A percentile compares a stretch with the other conserved stretches of the same genome.
phyloP scores from a whole-genome alignment of 2,113 vertebrate species.

The Leiothrix lutea region DNA sequence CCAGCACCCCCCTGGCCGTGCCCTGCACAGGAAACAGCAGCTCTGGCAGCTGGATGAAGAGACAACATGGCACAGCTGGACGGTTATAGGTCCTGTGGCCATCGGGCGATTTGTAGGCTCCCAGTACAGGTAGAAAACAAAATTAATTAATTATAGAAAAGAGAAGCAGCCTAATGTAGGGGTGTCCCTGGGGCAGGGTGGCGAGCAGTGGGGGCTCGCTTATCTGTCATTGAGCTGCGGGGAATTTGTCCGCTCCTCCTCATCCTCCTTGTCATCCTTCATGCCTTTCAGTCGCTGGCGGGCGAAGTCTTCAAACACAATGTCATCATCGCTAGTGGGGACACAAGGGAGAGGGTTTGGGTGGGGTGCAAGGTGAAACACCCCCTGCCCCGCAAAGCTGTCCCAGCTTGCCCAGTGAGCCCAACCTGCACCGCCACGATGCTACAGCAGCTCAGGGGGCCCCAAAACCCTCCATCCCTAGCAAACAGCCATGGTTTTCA shows the following conservation, averaged over 20 bases:
- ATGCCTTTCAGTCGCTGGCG: conserved; percentile 89
- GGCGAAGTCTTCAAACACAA: conserved; percentile 95
- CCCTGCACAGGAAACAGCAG: background rate
- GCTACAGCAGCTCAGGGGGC: background rate
- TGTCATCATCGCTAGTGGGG: conserved; percentile 87
- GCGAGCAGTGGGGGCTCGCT: background rate
- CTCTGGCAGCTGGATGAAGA: conserved; percentile 26
- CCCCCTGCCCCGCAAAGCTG: background rate
- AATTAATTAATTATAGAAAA: conserved; percentile 46
- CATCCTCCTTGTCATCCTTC: conserved; percentile 89
- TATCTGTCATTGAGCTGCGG: conserved; percentile 86
- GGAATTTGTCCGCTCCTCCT: conserved; percentile 85
- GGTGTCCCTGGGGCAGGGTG: background rate
- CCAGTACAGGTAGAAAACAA: conserved; percentile 60
- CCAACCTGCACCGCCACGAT: fast-evolving
- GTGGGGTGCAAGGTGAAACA: background rate
- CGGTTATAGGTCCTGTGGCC: conserved; percentile 63
- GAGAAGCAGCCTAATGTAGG: conserved; percentile 51
- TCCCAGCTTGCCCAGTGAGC: background rate
- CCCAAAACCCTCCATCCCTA: background rate
- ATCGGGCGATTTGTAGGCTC: conserved; percentile 36
- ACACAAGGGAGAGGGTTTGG: background rate
- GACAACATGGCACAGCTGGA: conserved; percentile 61
- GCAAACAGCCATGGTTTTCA: background rate
- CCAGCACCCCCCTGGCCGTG: background rate